These are phyloP conservation scores for Galaxea fascicularis DNA, from an alignment of 92 coral and sea anemone genomes.

Conservation along the genomic window DNA sequence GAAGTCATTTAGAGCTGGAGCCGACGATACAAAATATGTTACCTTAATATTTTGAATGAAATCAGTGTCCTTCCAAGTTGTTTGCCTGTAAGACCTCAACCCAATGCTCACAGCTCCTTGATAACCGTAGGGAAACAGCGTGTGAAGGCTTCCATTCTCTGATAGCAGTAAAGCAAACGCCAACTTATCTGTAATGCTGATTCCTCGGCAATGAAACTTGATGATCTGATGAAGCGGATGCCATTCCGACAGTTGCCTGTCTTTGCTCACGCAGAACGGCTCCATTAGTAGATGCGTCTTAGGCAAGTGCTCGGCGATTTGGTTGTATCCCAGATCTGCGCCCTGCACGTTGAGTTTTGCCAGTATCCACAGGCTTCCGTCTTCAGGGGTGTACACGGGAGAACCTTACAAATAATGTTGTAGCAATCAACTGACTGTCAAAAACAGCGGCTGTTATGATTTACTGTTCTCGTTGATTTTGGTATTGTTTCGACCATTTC, in stretches of 20 bases:
- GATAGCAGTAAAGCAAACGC: conserved; percentile 19
- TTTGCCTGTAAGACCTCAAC: conserved; percentile 22
- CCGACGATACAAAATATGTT: neutral
- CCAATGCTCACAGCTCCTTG: conserved; percentile 39
- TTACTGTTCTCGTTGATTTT: too few species aligned
- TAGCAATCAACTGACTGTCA: neutral
- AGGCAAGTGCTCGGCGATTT: conserved; percentile 69
- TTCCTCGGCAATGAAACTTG: conserved; percentile 76
- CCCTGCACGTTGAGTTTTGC: conserved; percentile 68
- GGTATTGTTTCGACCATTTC: too few species aligned
- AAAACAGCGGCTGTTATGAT: neutral
- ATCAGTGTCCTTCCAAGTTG: conserved; percentile 57
- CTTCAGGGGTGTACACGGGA: conserved; percentile 60
- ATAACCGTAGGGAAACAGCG: conserved; percentile 52
- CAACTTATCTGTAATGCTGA: conserved; percentile 51
- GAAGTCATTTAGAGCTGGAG: too few species aligned
- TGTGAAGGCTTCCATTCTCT: conserved; percentile 4
- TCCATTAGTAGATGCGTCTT: conserved; percentile 69
- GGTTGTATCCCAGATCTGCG: conserved; percentile 58
- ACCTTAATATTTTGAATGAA: conserved; percentile 54
- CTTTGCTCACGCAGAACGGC: conserved; percentile 70
- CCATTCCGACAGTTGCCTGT: conserved; percentile 60
- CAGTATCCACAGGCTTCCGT: conserved; percentile 58
- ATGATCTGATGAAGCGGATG: conserved; percentile 69
- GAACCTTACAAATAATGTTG: conserved; percentile 31